Conservation (phyloP, 2,113 vertebrate genomes). For the Octodon degus region DNA sequence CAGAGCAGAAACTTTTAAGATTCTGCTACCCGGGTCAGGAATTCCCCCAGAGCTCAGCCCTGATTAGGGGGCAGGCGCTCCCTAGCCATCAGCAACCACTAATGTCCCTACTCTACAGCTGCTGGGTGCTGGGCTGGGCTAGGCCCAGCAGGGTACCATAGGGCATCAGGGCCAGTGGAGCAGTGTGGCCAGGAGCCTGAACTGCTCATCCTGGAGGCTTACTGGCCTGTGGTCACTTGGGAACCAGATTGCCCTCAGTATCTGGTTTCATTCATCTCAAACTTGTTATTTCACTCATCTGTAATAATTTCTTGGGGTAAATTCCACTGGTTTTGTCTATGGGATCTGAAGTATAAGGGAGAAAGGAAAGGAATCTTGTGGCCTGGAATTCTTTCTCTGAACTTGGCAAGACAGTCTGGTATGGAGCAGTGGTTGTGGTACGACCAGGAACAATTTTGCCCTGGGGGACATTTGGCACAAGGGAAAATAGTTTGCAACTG, state of each 20-base stretch:
- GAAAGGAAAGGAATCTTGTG: neutral
- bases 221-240: neutral
- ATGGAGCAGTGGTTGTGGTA: neutral
- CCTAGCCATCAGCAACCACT: neutral
- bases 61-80: neutral
- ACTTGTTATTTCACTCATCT: conserved; percentile 35
- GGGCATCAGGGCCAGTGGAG: neutral
- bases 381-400: conserved; percentile 24
- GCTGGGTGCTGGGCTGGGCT: neutral
- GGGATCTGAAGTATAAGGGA: neutral
- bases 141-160: neutral
- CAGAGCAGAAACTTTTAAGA: neutral
- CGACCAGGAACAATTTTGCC: neutral
- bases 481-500: neutral
- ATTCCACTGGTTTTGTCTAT: conserved; percentile 32
- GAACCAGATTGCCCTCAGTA: neutral
- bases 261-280: conserved; percentile 61
- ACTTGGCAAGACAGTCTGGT: neutral
- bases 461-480: neutral
- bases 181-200: neutral
- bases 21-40: neutral
- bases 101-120: neutral
- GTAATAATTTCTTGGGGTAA: conserved; percentile 58
- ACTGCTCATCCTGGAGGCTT: neutral
- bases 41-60: neutral